Evolutionary conservation across 2,888 invertebrate genomes (phyloP).

Genomic region (Melipona beecheii): DNA sequence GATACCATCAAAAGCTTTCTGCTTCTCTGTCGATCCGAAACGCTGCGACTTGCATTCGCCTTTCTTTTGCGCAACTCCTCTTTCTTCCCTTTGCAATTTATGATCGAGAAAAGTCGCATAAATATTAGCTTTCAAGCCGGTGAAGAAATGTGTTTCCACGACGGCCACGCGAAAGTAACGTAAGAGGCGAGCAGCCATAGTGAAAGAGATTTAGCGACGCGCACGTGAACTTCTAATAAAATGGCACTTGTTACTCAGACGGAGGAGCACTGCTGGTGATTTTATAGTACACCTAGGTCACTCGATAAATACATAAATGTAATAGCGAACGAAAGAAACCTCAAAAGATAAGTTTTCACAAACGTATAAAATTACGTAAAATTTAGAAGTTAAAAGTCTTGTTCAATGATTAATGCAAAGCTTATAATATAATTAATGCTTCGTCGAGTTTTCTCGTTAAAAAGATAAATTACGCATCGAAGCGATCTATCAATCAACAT

Average conservation of each 20-base stretch:
- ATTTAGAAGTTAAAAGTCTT: no score
- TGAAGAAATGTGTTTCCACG: slow-evolving; percentile 18
- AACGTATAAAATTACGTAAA: no score
- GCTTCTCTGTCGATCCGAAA: slow-evolving; percentile 28
- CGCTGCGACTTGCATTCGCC: slow-evolving; percentile 4
- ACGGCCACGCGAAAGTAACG: slow-evolving; percentile 1
- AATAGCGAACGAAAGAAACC: no score
- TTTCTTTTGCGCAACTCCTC: not conserved
- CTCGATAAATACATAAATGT: no score
- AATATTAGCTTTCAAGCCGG: slow-evolving; percentile 35
- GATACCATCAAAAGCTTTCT: slow-evolving; percentile 37
- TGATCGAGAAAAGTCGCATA: slow-evolving; percentile 40
- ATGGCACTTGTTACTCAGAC: slow-evolving; percentile 33
- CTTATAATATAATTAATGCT: no score
- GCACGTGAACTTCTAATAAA: slow-evolving; percentile 22
- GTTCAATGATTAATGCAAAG: no score
- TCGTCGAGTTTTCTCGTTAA: no score
- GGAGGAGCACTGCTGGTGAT: not conserved
- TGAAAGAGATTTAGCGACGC: slow-evolving; percentile 25
- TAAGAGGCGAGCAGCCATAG: slow-evolving; percentile 10
- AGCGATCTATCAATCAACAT: no score
- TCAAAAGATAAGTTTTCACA: no score
- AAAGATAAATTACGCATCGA: no score
- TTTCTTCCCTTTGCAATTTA: slow-evolving; percentile 10
- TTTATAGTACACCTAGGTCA: not conserved